These are phyloP conservation scores for Ceratina australensis DNA, from an alignment of 1,140 invertebrate species.

Conservation along the genomic window DNA sequence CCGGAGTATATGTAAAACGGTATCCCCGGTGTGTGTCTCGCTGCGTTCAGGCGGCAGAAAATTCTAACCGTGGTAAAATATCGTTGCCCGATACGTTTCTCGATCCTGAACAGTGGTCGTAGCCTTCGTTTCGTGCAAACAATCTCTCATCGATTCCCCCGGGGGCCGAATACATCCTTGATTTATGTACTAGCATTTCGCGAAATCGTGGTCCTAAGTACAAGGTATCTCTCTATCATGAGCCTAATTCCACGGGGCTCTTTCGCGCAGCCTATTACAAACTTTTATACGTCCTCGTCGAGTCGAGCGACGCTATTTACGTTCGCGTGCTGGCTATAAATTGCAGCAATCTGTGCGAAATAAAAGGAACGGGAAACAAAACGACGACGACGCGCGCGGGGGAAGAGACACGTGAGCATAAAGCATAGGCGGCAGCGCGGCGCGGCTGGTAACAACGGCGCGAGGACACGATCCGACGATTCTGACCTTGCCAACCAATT, in stretches of 20 bases:
- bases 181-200: no score
- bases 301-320: neutral
- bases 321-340: neutral
- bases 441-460: neutral
- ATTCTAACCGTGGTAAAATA: no score
- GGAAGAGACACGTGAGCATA: neutral
- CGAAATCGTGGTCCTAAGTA: no score
- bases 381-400: neutral
- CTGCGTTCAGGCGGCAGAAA: no score
- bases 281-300: neutral
- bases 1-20: conserved; percentile 9
- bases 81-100: no score
- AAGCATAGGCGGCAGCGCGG: no score
- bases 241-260: neutral
- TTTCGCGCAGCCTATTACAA: no score
- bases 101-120: no score
- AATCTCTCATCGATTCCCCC: no score
- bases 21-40: neutral
- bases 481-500: conserved; percentile 31
- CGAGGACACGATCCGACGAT: conserved; percentile 13
- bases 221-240: neutral
- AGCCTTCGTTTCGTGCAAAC: no score
- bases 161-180: no score
- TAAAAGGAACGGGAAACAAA: no score
- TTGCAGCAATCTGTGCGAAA: neutral